These are phyloP conservation scores for Cosmia trapezina DNA, from an alignment of 2,888 invertebrate genomes.

Conservation along the genomic window DNA sequence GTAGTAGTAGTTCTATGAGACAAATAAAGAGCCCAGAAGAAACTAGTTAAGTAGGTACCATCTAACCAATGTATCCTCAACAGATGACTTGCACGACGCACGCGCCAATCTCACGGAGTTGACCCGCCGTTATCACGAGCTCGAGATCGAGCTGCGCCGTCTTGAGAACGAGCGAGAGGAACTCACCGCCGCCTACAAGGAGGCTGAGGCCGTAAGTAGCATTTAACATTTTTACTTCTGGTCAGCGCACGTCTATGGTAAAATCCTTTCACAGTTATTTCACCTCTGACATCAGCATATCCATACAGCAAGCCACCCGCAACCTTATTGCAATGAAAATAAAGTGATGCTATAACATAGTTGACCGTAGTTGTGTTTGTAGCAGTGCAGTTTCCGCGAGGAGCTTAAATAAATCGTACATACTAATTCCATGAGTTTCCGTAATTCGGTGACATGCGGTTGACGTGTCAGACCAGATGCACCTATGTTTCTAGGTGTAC, in stretches of 20 bases:
- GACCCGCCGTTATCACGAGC: conserved; percentile 98
- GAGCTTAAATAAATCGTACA: background rate
- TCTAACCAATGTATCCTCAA: conserved; percentile 25
- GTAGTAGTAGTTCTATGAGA: no score
- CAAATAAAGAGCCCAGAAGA: background rate
- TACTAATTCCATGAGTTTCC: background rate
- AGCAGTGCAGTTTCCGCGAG: background rate
- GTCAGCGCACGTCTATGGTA: no score
- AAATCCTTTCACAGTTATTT: background rate
- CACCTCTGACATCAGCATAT: background rate
- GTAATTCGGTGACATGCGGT: background rate
- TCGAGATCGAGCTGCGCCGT: conserved; percentile 98
- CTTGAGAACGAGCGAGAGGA: conserved; percentile 99
- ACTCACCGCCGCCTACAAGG: conserved; percentile 99
- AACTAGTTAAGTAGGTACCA: background rate
- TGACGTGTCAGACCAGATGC: no score
- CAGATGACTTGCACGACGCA: conserved; percentile 98
- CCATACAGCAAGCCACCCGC: background rate
- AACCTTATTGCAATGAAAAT: background rate
- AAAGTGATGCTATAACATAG: background rate
- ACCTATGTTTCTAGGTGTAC: background rate
- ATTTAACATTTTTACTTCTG: background rate
- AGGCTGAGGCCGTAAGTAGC: conserved; percentile 98
- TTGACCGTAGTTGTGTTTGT: no score
- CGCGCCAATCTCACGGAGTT: conserved; percentile 98